phyloP scores from a whole-genome alignment of 2,888 invertebrate genomes.

The Teleogryllus oceanicus region DNA sequence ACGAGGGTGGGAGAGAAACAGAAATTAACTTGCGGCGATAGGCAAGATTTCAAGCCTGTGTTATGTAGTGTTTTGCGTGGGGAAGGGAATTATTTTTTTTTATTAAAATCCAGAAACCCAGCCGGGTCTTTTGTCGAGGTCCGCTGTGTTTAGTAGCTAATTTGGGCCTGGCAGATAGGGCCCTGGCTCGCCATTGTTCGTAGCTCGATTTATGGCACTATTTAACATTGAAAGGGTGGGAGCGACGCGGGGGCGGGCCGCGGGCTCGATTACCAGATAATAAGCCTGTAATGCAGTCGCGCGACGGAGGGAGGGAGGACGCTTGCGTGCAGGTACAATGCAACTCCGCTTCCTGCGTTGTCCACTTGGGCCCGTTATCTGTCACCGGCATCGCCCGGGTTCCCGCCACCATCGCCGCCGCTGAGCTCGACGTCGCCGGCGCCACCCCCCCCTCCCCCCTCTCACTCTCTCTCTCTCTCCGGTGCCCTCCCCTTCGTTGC shows the following conservation, averaged over 20 bases:
- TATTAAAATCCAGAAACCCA: not conserved
- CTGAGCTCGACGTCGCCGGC: not conserved
- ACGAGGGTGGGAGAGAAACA: not conserved
- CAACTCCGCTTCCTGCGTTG: constrained; percentile 7
- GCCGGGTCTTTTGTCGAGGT: not conserved
- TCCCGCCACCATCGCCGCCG: not conserved
- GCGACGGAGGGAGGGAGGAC: not conserved
- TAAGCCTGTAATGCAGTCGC: constrained; percentile 18
- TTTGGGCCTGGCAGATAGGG: not conserved
- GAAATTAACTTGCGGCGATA: not conserved
- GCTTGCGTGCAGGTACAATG: constrained; percentile 18
- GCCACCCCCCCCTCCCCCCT: not conserved
- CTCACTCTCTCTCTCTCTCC: too few species aligned
- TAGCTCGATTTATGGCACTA: not conserved
- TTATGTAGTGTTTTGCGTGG: too few species aligned
- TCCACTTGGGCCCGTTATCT: constrained; percentile 7
- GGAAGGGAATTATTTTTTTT: not conserved
- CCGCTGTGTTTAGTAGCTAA: constrained; percentile 9
- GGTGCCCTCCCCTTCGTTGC: too few species aligned
- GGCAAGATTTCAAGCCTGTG: too few species aligned
- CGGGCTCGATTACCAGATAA: constrained; percentile 2
- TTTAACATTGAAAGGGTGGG: constrained; percentile 2
- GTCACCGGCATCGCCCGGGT: constrained; percentile 1
- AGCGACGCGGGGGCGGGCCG: not conserved
- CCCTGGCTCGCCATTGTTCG: not conserved